Evolutionary conservation across 2,113 vertebrate genomes (phyloP).

Genomic region (Heloderma charlesbogerti): DNA sequence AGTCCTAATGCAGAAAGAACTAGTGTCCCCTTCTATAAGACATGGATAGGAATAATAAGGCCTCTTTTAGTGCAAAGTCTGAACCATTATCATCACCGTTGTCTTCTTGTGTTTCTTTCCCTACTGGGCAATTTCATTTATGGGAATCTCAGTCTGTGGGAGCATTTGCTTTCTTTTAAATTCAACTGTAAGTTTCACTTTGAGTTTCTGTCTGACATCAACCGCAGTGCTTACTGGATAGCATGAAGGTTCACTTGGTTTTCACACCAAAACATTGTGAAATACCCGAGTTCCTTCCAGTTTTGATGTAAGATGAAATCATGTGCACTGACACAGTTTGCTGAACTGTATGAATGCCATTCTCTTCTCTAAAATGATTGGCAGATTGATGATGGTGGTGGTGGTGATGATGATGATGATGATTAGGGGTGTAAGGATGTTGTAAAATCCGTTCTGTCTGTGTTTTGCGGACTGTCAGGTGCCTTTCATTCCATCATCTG

Average conservation of each 20-base stretch:
- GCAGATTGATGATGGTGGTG: too few species aligned
- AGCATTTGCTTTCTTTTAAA: neutral
- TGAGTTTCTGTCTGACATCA: neutral
- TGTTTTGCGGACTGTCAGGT: too few species aligned
- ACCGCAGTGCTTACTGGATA: neutral
- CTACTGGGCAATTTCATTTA: neutral
- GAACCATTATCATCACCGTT: too few species aligned
- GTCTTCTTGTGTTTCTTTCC: neutral
- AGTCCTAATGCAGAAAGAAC: neutral
- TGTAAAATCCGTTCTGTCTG: too few species aligned
- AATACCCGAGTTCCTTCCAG: neutral
- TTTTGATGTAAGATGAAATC: neutral
- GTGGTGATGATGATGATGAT: too few species aligned
- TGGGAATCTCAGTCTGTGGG: neutral
- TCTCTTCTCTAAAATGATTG: too few species aligned
- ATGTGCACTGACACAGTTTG: accelerated
- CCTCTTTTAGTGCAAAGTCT: neutral
- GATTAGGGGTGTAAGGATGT: too few species aligned
- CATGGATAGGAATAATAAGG: neutral
- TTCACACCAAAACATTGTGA: neutral
- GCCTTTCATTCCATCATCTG: too few species aligned
- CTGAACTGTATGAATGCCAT: neutral
- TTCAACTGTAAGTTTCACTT: neutral
- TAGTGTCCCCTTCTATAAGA: neutral
- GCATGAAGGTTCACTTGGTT: neutral